Conservation (phyloP, 2,888 invertebrate species). For the Thalpophila matura region DNA sequence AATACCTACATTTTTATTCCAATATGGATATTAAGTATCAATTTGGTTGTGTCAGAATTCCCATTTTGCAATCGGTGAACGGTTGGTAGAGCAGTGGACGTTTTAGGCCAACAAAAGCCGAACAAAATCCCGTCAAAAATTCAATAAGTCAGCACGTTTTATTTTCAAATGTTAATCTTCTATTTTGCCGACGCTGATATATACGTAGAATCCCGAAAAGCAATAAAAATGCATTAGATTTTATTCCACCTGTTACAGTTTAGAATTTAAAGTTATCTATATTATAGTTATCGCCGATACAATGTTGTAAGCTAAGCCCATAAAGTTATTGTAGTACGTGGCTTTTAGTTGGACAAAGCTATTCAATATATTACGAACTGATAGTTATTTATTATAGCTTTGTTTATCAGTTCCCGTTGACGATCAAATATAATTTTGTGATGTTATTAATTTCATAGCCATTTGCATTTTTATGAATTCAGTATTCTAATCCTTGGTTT, state of each 20-base stretch:
- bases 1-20: no score
- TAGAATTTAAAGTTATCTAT: constrained; percentile 33
- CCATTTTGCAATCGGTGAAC: neutral
- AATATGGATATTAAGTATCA: no score
- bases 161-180: constrained; percentile 7
- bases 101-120: no score
- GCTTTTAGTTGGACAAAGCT: constrained; percentile 22
- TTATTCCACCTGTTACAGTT: constrained; percentile 30
- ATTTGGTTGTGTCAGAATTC: neutral
- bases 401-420: no score
- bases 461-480: no score
- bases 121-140: no score
- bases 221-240: constrained; percentile 34
- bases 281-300: constrained; percentile 31
- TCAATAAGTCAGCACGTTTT: constrained; percentile 2
- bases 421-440: no score
- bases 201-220: constrained; percentile 15
- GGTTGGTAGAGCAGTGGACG: no score
- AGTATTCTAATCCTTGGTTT: no score
- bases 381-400: no score
- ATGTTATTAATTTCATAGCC: no score
- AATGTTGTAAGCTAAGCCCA: constrained; percentile 25
- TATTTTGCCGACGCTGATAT: neutral
- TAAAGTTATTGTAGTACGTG: constrained; percentile 34
- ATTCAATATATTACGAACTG: neutral